A percentile compares a stretch with the other conserved stretches of the same genome.
Evolutionary conservation across 2,797 vertebrate genomes (phyloP).

Genomic region (Hypotaenidia philippensis): DNA sequence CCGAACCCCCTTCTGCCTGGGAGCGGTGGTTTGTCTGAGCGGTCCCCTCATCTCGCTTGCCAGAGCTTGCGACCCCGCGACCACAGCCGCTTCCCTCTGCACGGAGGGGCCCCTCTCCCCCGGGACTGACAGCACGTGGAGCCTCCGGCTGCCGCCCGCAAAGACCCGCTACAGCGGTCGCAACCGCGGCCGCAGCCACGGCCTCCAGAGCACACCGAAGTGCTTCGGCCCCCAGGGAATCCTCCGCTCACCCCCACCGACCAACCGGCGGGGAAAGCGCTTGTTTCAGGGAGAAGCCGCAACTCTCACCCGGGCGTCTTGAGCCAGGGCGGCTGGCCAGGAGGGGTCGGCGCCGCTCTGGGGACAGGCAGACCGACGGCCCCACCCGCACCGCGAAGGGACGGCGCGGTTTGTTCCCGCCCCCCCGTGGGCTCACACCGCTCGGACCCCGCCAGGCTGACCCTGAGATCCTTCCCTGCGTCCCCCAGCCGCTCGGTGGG

Average conservation of each 20-base stretch:
- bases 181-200: not conserved
- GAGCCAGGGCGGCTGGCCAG: too few relatives aligned
- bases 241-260: too few relatives aligned
- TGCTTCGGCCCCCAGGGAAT: fast-evolving
- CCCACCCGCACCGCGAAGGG: too few relatives aligned
- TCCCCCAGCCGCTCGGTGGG: too few relatives aligned
- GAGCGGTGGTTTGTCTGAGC: fast-evolving
- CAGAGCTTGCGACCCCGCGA: too few relatives aligned
- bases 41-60: not conserved
- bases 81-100: too few relatives aligned
- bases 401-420: too few relatives aligned
- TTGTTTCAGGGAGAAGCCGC: not conserved
- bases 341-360: not conserved
- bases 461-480: too few relatives aligned
- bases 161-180: not conserved
- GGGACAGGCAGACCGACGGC: too few relatives aligned
- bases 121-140: fast-evolving
- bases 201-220: not conserved
- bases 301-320: not conserved
- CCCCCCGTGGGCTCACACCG: too few relatives aligned
- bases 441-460: not conserved
- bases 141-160: not conserved
- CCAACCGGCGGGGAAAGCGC: too few relatives aligned
- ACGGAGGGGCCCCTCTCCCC: fast-evolving
- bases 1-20: fast-evolving